A percentile compares a stretch with the other conserved stretches of the same genome.
Conservation (phyloP, 2,888 invertebrate species). For the Tinea trinotella region DNA sequence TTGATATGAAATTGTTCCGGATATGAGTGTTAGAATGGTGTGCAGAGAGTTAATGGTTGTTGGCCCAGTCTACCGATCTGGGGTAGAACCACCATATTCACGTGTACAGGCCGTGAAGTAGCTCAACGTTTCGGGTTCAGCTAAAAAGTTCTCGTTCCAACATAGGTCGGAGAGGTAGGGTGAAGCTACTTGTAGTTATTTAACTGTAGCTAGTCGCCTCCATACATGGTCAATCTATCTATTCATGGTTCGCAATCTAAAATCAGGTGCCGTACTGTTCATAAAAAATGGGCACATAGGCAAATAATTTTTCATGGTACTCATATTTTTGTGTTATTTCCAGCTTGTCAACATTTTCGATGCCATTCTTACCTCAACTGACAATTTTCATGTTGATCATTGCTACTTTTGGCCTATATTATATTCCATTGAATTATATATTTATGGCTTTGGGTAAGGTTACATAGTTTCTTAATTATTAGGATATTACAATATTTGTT, state of each 20-base stretch:
- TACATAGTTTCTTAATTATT: background rate
- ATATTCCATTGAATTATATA: constrained; percentile 47
- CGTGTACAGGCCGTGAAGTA: background rate
- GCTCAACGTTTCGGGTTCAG: background rate
- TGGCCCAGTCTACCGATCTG: no score
- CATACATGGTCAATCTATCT: no score
- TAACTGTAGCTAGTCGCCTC: no score
- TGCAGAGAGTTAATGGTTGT: background rate
- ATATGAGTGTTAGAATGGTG: background rate
- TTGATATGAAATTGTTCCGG: no score
- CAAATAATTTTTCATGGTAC: no score
- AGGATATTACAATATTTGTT: no score
- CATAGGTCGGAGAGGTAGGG: no score
- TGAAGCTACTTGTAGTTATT: no score
- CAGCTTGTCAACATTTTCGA: constrained; percentile 53
- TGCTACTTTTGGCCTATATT: constrained; percentile 38
- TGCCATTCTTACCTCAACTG: constrained; percentile 51
- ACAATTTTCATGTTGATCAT: constrained; percentile 39
- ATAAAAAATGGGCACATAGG: no score
- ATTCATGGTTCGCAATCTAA: no score
- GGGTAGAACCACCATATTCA: background rate
- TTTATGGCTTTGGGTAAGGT: constrained; percentile 53
- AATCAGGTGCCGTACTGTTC: no score
- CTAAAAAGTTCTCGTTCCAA: no score
- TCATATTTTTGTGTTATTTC: constrained; percentile 28